A percentile compares a stretch with the other conserved stretches of the same genome.
phyloP scores from a whole-genome alignment of 2,888 invertebrate genomes.

The Watsonalla binaria region DNA sequence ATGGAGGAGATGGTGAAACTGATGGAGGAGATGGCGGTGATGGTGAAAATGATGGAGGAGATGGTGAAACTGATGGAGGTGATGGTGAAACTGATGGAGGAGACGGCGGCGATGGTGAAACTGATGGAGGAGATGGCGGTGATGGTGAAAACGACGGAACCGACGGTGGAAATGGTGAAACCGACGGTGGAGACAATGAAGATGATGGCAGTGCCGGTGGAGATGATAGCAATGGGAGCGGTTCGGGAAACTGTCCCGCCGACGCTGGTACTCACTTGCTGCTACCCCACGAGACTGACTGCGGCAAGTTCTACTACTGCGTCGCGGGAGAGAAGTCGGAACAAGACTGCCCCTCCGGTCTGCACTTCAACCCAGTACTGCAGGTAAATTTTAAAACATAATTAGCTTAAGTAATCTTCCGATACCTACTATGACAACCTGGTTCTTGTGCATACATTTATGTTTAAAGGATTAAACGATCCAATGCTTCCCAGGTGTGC shows the following conservation, averaged over 20 bases:
- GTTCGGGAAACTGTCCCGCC: conserved; percentile 28
- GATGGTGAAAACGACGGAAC: conserved; percentile 5
- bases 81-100: conserved; percentile 3
- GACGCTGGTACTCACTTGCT: conserved; percentile 29
- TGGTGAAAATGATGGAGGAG: not conserved
- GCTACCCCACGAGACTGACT: conserved; percentile 40
- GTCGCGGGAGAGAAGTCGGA: conserved; percentile 30
- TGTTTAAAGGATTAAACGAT: not conserved
- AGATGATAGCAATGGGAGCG: not conserved
- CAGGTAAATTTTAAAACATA: conserved; percentile 21
- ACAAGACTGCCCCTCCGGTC: conserved; percentile 28
- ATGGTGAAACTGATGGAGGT: not conserved
- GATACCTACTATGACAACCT: too few relatives aligned
- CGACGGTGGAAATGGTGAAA: too few relatives aligned
- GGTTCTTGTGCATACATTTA: too few relatives aligned
- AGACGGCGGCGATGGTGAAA: conserved; percentile 2
- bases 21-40: too few relatives aligned
- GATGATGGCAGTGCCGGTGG: not conserved
- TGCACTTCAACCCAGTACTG: conserved; percentile 28
- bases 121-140: conserved; percentile 1
- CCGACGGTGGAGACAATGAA: too few relatives aligned
- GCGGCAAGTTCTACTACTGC: conserved; percentile 45
- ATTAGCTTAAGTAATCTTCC: too few relatives aligned
- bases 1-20: too few relatives aligned
- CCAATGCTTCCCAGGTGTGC: conserved; percentile 18